Evolutionary conservation across 2,888 invertebrate species (phyloP), one percentile per base, ranked within the genome.

Genomic region (Zhengitettix transpicula): DNA sequence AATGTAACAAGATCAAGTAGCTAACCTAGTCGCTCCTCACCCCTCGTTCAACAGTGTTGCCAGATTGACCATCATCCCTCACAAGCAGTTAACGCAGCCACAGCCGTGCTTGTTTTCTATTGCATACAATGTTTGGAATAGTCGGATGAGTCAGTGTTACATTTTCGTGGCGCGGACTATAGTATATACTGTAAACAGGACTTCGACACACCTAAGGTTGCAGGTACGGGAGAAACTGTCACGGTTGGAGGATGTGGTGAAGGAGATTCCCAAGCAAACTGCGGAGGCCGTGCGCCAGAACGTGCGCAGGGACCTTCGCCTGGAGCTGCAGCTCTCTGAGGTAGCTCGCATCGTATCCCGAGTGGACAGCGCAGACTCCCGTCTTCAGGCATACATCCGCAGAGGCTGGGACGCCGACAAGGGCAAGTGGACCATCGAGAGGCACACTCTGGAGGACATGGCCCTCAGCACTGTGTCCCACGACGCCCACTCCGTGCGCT

Each of bases 401-500:
- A 12, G 40, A 11, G 60, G 60, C 12, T 61, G 61, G 55, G 44
- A 60, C 58, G 57, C 58, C 59, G 56, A 11, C 17, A 60, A 58
- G 17, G 52, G 14, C 41, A 10, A 15, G 16, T 63, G 63, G 63
- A 40, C 41, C 40, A 58, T 63, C 12, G 63, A 63, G 59, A 47
- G 47, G 64, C 75, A 75, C 61, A 89, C 89, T 9, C 68, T 89
- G 64, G 76, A 84, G 68, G 79, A 82, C 67, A 89, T 88, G 68
- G 86, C 88, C 0, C 76, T 75, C 64, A 80, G 79, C 73, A 82
- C 83, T 52, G 82, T 87, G 2, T 82, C 86, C 0, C 84, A 84
- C 66, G 80, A 81, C 66, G 73, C 81, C 0, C 75, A 79, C 54
- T 84, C 85, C 3, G 74, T 88, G 59, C 79, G 81, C 42, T 80